Percentiles rank a stretch among this genome's conserved stretches.
phyloP scores from a whole-genome alignment of 2,113 vertebrate genomes.

The Bungarus multicinctus region DNA sequence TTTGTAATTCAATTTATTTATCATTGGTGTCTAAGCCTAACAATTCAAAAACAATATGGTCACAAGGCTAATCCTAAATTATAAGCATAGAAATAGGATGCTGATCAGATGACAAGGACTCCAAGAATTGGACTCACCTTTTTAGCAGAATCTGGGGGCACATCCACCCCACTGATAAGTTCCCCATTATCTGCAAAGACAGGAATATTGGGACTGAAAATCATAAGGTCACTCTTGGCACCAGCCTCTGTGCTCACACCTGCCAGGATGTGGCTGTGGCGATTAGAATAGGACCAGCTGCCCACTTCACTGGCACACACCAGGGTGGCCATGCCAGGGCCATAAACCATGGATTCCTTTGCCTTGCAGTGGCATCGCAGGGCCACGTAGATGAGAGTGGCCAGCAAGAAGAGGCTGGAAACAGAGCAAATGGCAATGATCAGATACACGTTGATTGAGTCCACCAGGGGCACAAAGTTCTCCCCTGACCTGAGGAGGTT shows the following conservation, averaged over 20 bases:
- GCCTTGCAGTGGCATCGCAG: constrained; percentile 44
- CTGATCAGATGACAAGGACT: not conserved
- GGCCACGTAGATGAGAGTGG: constrained; percentile 39
- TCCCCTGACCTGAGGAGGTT: not conserved
- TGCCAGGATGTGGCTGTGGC: constrained; percentile 55
- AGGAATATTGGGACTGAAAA: constrained; percentile 66
- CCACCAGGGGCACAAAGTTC: not conserved
- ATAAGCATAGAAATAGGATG: not conserved
- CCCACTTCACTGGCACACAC: constrained; percentile 30
- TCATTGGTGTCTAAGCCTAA: not conserved
- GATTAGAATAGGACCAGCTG: constrained; percentile 67
- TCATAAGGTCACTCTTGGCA: constrained; percentile 63
- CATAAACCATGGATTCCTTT: constrained; percentile 62
- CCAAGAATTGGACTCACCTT: constrained; percentile 24
- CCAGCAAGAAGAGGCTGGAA: constrained; percentile 47
- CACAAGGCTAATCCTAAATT: not conserved
- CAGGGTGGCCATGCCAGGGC: constrained; percentile 39
- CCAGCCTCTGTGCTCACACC: constrained; percentile 56
- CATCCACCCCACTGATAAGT: accelerated
- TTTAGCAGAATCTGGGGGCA: accelerated
- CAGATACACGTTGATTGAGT: constrained; percentile 8
- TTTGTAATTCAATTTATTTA: not conserved
- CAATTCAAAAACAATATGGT: not conserved
- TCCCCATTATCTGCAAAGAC: not conserved
- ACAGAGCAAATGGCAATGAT: constrained; percentile 25